Base-by-base conservation (phyloP, 2,888 invertebrate genomes). In the Oxystoma pomonae region DNA sequence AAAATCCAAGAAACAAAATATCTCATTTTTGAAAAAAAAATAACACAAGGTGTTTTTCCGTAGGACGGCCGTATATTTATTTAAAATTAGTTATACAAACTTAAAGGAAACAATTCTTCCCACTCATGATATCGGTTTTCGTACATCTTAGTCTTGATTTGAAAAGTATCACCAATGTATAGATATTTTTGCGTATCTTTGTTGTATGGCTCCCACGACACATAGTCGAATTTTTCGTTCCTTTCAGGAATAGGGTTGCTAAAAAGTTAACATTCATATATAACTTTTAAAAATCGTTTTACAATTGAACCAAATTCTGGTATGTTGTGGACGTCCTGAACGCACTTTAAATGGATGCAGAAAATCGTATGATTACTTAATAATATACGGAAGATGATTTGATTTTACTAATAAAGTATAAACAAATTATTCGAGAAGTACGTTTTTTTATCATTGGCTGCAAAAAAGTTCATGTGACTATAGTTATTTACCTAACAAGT, bases 171-270 rank as follows among this genome's bases (percentile, higher is more conserved):
- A n/a, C 74, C 75, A 55, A 82, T 78, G 20, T 80, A 76, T 67
- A 81, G 68, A 66, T 80, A 81, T 59, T 77, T 76, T 55, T 78
- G 74, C 19, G 71, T 74, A 21, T 71, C 71, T 1, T 65, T 56
- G 1, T 72, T 74, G 35, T 77, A 78, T 19, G 76, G 75, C 51
- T 76, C 75, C 81, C 82, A 82, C 19, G 69, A 76, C 1, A 77
- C 71, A 18, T 75, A 72, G 17, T 73, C 72, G 57, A 78, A 68
- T 3, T 69, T 58, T 2, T 70, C 71, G 9, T 73, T 71, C n/a
- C 70, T 64, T n/a, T 72, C 71, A 1, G 79, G 78, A 59, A 78
- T 77, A 5, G 81, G 84, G 74, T 78, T 84, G 73, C 81, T 87
- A 74, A 52, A 72, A 72, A 35, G 3, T n/a, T 12, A n/a, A 50